Base-by-base conservation (phyloP, 2,888 invertebrate species). In the Neoascia interrupta region DNA sequence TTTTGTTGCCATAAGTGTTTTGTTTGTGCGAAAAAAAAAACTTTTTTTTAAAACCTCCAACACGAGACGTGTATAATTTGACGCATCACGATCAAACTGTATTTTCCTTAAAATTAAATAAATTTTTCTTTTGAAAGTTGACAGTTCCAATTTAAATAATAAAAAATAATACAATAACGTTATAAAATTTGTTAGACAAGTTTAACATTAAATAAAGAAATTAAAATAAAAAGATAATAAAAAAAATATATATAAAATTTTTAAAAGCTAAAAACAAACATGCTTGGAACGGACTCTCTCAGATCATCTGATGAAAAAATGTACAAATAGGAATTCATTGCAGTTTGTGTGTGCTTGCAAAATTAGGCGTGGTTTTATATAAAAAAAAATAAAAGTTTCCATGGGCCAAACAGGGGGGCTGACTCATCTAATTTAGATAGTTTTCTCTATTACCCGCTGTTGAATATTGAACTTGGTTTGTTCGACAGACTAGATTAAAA, bases 301-400 rank as follows among this genome's bases (percentile, higher is more conserved):
- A 92, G 92, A 92, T 91, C 92, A 92, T 92, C 92, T 92, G 92
- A 92, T 92, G 92, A 90, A 91, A 87, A 90, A 90, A 92, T 91
- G 92, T 92, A 92, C 92, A 92, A 92, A 92, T 91, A 79, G 80
- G 56, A 74, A 69, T 64, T 5, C 34, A 53, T 80, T 80, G 74
- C 58, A 63, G 47, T 51, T 45, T 66, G 49, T 47, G n/a, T 49
- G 31, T 41, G 34, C 64, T 10, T 49, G 23, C 15, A 2, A 28
- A 13, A n/a, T n/a, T n/a, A n/a, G n/a, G n/a, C n/a, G n/a, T n/a
- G n/a, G n/a, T n/a, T n/a, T n/a, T n/a, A n/a, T n/a, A n/a, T n/a
- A n/a, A n/a, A n/a, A n/a, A n/a, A n/a, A n/a, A n/a, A n/a, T n/a
- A n/a, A n/a, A n/a, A n/a, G n/a, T n/a, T n/a, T n/a, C n/a, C n/a